phyloP scores from a whole-genome alignment of 1,140 invertebrate species.

The Phortica variegata region DNA sequence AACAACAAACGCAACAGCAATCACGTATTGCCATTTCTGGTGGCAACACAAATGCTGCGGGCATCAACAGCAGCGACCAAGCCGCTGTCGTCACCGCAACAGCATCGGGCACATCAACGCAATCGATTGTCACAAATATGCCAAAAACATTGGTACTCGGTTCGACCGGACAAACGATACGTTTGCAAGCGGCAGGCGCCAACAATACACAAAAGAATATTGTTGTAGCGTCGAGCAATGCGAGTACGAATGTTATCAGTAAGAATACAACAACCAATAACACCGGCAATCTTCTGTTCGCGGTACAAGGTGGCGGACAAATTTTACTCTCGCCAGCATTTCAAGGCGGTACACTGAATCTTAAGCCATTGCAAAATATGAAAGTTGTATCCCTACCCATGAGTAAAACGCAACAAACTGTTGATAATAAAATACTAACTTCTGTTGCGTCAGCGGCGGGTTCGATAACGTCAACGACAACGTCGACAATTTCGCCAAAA shows the following conservation, averaged over 20 bases:
- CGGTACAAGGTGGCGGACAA: constrained; percentile 64
- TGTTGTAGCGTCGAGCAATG: constrained; percentile 23
- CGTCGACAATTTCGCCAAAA: constrained; percentile 27
- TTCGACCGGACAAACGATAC: constrained; percentile 35
- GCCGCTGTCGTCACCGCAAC: no score
- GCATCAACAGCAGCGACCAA: no score
- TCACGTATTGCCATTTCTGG: constrained; percentile 13
- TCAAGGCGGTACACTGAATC: constrained; percentile 63
- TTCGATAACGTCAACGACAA: constrained; percentile 17
- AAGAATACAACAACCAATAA: constrained; percentile 8
- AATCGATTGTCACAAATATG: no score
- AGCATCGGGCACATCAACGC: no score
- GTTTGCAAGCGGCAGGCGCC: constrained; percentile 20
- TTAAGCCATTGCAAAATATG: constrained; percentile 69
- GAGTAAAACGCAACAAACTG: constrained; percentile 14
- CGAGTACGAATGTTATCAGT: constrained; percentile 9
- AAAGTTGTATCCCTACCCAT: constrained; percentile 63
- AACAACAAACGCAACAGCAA: background rate
- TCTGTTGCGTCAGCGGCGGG: constrained; percentile 9
- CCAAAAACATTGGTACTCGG: constrained; percentile 44
- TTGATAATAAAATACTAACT: background rate
- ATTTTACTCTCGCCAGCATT: constrained; percentile 62
- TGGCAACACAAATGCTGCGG: constrained; percentile 18
- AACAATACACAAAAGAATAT: constrained; percentile 39
- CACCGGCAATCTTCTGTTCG: constrained; percentile 62